Evolutionary conservation across 1,140 invertebrate genomes (phyloP).

Genomic region (Camponotus vicinus): DNA sequence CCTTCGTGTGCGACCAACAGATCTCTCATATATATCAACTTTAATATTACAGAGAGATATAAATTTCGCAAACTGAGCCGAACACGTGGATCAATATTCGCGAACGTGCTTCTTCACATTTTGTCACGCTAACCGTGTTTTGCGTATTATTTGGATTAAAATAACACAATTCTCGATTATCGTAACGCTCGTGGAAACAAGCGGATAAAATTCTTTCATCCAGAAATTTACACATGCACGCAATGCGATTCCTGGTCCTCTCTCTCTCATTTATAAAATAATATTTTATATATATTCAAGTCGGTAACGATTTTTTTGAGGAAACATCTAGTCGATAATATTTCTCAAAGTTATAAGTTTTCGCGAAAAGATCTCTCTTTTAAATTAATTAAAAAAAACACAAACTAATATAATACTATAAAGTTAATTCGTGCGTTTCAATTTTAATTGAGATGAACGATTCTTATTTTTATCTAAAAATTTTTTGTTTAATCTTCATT

Average conservation of each 20-base stretch:
- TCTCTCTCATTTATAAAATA: too few relatives aligned
- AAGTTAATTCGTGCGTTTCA: background rate
- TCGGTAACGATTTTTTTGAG: background rate
- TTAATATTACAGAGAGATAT: conserved; percentile 29
- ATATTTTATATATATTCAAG: background rate
- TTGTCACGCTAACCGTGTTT: conserved; percentile 8
- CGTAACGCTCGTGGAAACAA: conserved; percentile 14
- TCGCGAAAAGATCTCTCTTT: too few relatives aligned
- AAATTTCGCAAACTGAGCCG: conserved; percentile 30
- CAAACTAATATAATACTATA: background rate
- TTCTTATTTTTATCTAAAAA: background rate
- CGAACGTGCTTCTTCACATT: conserved; percentile 8
- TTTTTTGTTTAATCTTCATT: background rate
- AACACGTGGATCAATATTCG: conserved; percentile 45
- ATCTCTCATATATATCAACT: conserved; percentile 9
- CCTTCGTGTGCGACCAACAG: conserved; percentile 11
- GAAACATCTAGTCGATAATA: background rate
- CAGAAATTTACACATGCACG: background rate
- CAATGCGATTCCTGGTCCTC: background rate
- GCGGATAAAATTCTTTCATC: background rate
- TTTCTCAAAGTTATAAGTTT: background rate
- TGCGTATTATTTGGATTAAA: conserved; percentile 43
- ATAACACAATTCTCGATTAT: background rate
- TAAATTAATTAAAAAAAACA: background rate
- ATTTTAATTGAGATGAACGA: background rate